Base-by-base conservation (phyloP, 2,113 vertebrate species). In the Paradisaea rubra region DNA sequence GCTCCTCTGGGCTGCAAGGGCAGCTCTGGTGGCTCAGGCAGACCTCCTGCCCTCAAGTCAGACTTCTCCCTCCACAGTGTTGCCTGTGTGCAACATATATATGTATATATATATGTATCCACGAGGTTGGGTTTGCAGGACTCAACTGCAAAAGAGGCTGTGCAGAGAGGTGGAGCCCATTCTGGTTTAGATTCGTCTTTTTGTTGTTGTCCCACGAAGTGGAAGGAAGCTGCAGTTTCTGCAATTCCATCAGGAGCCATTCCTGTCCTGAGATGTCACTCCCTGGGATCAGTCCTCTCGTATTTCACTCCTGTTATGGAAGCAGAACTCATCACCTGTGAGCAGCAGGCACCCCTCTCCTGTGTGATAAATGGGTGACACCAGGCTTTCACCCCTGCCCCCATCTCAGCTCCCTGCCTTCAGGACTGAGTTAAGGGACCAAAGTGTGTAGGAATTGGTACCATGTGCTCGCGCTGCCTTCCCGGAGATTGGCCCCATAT, bases 401-500 rank as follows among this genome's bases (percentile, higher is more conserved):
- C 86, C 94, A 71, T 31, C 81, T 52, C 83, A 68, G 72, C 37
- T 94, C 82, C 60, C 79, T 83, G 91, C 94, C 96, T 96, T 92
- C 93, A 95, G 96, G 96, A 95, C 92, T 76, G 96, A 96, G 96
- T 95, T 95, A 96, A 97, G 74, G 93, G 86, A 96, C 96, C 65
- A 95, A 96, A 96, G 90, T 90, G 83, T 84, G 42, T 8, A 78
- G 69, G 94, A 97, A 97, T 97, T 97, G 93, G 83, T 97, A 96
- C 95, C 97, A 97, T 97, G 96, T 97, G 97, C 96, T 96, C 15
- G 0, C 14, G 0, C 81, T 15, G 95, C 96, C 89, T 97, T 95
- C 95, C 96, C 91, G 95, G 96, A 97, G 97, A 97, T 97, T 96
- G 95, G 91, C 92, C 96, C 95, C 96, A 96, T 95, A 97, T 97